phyloP scores from a whole-genome alignment of 2,113 vertebrate species.

The Chloropsis cyanopogon region DNA sequence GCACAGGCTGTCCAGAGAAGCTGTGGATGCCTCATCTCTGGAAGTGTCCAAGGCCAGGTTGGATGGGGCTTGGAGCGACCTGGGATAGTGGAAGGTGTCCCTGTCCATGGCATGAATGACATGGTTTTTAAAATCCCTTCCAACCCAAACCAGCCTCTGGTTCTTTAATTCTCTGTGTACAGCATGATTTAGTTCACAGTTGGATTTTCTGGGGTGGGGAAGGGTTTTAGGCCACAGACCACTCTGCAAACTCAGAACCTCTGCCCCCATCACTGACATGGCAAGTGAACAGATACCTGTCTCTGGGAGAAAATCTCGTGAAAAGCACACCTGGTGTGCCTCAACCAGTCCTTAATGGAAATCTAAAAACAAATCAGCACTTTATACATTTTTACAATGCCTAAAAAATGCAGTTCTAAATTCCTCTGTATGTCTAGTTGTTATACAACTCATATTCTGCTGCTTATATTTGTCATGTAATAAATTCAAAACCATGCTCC shows the following conservation, averaged over 20 bases:
- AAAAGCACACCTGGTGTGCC: neutral
- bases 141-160: neutral
- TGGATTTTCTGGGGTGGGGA: neutral
- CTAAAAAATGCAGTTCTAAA: neutral
- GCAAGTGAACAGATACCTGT: neutral
- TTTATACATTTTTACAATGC: neutral
- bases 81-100: neutral
- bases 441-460: neutral
- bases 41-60: fast-evolving
- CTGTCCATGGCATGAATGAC: neutral
- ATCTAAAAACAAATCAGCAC: neutral
- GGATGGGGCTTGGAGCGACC: fast-evolving
- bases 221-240: neutral
- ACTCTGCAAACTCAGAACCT: neutral
- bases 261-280: too few species aligned
- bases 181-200: fast-evolving
- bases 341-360: neutral
- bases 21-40: neutral
- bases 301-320: neutral
- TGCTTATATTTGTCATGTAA: neutral
- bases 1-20: neutral
- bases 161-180: neutral
- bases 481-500: neutral
- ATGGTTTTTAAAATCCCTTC: neutral
- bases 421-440: neutral